Evolutionary conservation across 2,888 invertebrate species (phyloP).

Genomic region (Omphaloscelis lunosa): DNA sequence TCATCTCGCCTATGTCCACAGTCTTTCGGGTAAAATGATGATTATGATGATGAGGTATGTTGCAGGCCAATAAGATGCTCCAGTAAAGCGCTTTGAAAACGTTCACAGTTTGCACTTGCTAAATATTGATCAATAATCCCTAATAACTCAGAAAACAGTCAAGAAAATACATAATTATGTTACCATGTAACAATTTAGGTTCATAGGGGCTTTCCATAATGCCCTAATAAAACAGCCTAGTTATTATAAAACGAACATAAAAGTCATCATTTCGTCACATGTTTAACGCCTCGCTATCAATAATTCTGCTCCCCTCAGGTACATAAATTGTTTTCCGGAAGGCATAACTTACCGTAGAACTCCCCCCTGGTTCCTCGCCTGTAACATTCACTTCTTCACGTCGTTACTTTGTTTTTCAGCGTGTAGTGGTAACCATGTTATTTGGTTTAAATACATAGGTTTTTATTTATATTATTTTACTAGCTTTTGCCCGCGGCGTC

Average conservation of each 20-base stretch:
- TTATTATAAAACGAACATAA: conserved; percentile 26
- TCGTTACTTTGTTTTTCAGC: conserved; percentile 9
- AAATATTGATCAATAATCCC: too few species aligned
- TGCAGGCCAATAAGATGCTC: too few species aligned
- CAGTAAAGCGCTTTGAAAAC: too few species aligned
- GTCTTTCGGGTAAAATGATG: background rate
- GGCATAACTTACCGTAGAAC: conserved; percentile 26
- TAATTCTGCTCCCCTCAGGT: conserved; percentile 7
- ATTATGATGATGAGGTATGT: background rate
- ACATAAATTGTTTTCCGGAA: conserved; percentile 39
- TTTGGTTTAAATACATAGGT: too few species aligned
- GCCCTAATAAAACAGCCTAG: background rate
- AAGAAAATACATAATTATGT: background rate
- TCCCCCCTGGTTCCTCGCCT: conserved; percentile 6
- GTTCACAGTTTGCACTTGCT: too few species aligned
- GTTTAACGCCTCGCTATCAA: background rate
- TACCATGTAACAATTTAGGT: background rate
- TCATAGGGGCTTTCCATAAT: background rate
- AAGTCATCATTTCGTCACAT: background rate
- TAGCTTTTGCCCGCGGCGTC: too few species aligned
- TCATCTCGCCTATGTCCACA: background rate
- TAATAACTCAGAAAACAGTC: too few species aligned
- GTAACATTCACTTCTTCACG: conserved; percentile 30
- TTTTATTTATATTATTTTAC: too few species aligned
- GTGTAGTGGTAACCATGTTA: too few species aligned